A percentile compares a stretch with the other conserved stretches of the same genome.
These are phyloP conservation scores for Psephotus haematonotus DNA, from an alignment of 2,113 vertebrate species.

Conservation along the genomic window DNA sequence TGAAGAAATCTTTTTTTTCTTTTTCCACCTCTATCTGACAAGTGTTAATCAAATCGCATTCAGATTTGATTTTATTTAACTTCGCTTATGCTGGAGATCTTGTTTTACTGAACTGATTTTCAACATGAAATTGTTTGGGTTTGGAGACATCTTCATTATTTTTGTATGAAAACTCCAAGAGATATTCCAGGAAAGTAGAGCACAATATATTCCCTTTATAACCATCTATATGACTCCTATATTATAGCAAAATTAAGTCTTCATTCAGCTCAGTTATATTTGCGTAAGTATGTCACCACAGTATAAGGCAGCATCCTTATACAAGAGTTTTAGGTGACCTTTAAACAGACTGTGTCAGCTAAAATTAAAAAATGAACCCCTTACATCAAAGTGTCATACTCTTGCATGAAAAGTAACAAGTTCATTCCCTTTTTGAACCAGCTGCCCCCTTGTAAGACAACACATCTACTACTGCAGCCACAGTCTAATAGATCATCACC, in stretches of 20 bases:
- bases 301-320: neutral
- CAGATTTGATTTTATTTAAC: neutral
- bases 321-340: neutral
- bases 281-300: neutral
- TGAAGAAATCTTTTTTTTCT: neutral
- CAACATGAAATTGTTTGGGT: neutral
- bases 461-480: neutral
- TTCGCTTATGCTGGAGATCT: neutral
- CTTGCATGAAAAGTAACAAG: neutral
- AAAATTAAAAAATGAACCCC: neutral
- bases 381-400: neutral
- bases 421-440: neutral
- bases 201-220: neutral
- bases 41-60: conserved; percentile 14
- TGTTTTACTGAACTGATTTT: neutral
- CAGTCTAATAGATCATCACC: neutral
- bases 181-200: neutral
- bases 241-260: neutral
- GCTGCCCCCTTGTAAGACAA: neutral
- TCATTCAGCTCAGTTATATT: neutral
- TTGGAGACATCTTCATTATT: neutral
- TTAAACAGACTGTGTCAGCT: neutral
- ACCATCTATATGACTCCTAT: neutral
- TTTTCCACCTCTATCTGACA: neutral
- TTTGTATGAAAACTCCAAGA: neutral